Percentiles rank a stretch among this genome's conserved stretches.
phyloP scores from a whole-genome alignment of 2,113 vertebrate species.

The Forbesichthys agassizii region DNA sequence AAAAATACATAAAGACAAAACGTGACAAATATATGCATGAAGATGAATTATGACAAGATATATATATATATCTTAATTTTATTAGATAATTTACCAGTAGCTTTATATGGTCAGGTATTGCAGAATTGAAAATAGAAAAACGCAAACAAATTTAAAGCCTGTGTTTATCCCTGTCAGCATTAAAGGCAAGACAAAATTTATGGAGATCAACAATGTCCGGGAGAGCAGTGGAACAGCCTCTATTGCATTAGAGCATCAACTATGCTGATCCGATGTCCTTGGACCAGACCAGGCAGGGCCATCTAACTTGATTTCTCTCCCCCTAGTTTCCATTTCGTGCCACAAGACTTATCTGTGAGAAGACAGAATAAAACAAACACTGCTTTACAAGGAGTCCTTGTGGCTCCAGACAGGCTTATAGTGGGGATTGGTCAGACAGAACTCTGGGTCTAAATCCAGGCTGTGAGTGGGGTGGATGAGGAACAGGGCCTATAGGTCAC shows the following conservation, averaged over 20 bases:
- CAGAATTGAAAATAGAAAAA: neutral
- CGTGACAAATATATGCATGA: no score
- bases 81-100: no score
- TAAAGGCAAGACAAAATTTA: conserved; percentile 30
- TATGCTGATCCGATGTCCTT: conserved; percentile 46
- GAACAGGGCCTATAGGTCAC: no score
- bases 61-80: no score
- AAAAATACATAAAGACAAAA: no score
- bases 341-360: conserved; percentile 42
- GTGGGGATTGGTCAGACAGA: neutral
- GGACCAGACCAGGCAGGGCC: conserved; percentile 7
- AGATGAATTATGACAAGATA: no score
- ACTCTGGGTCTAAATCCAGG: neutral
- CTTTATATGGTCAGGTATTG: neutral
- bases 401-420: neutral
- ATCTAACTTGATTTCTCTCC: conserved; percentile 36
- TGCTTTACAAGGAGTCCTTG: neutral
- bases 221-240: conserved; percentile 19
- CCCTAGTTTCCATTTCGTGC: conserved; percentile 20
- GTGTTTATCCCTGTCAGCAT: conserved; percentile 14
- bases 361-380: neutral
- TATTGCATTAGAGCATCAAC: conserved; percentile 49
- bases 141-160: neutral
- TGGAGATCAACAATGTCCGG: conserved; percentile 32
- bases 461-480: no score